Evolutionary conservation across 1,140 invertebrate genomes (phyloP).

Genomic region (Luehdorfia chinensis): DNA sequence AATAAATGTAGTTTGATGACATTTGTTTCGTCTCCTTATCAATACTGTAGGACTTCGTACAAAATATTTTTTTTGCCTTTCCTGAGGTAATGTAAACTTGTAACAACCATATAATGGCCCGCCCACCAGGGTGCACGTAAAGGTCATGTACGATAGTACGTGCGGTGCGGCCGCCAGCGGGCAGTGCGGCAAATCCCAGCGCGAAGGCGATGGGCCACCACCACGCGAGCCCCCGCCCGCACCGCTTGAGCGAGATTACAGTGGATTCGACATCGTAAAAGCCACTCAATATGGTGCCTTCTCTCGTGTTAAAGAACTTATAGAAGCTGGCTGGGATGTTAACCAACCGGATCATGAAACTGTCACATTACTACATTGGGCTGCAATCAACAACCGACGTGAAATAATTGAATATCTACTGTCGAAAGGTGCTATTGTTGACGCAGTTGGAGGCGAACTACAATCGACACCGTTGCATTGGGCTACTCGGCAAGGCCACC

Average conservation of each 20-base stretch:
- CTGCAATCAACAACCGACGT: constrained; percentile 97
- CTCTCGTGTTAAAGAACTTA: constrained; percentile 88
- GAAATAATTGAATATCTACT: constrained; percentile 95
- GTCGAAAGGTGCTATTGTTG: constrained; percentile 92
- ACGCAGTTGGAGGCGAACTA: constrained; percentile 96
- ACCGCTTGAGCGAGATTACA: constrained; percentile 84
- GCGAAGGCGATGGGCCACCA: constrained; percentile 42
- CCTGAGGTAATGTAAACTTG: neutral
- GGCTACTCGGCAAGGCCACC: constrained; percentile 97
- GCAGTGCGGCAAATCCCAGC: constrained; percentile 62
- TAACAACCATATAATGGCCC: constrained; percentile 17
- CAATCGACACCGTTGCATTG: constrained; percentile 98
- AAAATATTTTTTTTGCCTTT: neutral
- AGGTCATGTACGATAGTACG: constrained; percentile 80
- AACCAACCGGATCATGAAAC: constrained; percentile 93
- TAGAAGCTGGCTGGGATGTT: constrained; percentile 93
- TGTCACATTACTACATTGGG: constrained; percentile 99
- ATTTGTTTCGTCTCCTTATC: constrained; percentile 9
- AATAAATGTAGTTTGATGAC: constrained; percentile 13
- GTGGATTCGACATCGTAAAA: constrained; percentile 94
- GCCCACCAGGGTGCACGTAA: constrained; percentile 13
- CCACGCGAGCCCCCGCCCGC: constrained; percentile 78
- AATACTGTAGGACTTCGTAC: constrained; percentile 2
- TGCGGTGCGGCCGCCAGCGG: constrained; percentile 79
- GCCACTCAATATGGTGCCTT: constrained; percentile 96